A percentile compares a stretch with the other conserved stretches of the same genome.
phyloP scores from a whole-genome alignment of 2,797 vertebrate species.

The Chanos chanos region DNA sequence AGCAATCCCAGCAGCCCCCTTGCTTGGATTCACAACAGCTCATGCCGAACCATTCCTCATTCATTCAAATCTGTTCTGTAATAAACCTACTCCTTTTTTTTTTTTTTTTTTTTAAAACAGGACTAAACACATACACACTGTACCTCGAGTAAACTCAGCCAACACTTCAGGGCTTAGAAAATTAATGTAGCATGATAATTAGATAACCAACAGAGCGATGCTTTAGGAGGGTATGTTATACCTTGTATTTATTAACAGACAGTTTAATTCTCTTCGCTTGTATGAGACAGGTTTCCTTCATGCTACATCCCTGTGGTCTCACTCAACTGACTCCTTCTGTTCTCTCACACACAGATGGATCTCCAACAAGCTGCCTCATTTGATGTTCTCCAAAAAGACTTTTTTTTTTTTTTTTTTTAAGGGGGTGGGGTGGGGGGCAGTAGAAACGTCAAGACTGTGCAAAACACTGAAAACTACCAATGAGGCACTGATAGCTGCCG shows the following conservation, averaged over 20 bases:
- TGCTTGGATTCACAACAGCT: constrained; percentile 41
- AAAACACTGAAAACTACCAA: constrained; percentile 6
- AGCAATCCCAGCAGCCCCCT: constrained; percentile 54
- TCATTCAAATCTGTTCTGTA: constrained; percentile 57
- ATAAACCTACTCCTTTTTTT: constrained; percentile 47
- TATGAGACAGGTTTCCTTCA: constrained; percentile 54
- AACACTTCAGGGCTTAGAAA: constrained; percentile 60
- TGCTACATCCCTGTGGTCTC: constrained; percentile 40
- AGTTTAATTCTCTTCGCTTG: constrained; percentile 53
- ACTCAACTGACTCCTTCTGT: constrained; percentile 32
- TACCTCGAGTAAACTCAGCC: constrained; percentile 61
- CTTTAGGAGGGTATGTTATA: constrained; percentile 64
- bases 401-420: too few relatives aligned
- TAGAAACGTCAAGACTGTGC: constrained; percentile 21
- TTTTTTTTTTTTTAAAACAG: constrained; percentile 14
- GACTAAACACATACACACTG: constrained; percentile 23
- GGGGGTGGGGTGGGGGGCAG: too few relatives aligned
- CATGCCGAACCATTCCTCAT: constrained; percentile 38
- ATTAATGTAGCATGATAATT: constrained; percentile 71
- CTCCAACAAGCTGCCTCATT: constrained; percentile 11
- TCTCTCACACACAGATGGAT: constrained; percentile 39
- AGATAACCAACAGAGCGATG: constrained; percentile 62
- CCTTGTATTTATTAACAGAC: constrained; percentile 67
- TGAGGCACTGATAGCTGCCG: constrained; percentile 28
- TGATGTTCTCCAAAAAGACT: constrained; percentile 4